Base-by-base conservation (phyloP, 2,113 vertebrate species). In the Amblyornis subalaris region DNA sequence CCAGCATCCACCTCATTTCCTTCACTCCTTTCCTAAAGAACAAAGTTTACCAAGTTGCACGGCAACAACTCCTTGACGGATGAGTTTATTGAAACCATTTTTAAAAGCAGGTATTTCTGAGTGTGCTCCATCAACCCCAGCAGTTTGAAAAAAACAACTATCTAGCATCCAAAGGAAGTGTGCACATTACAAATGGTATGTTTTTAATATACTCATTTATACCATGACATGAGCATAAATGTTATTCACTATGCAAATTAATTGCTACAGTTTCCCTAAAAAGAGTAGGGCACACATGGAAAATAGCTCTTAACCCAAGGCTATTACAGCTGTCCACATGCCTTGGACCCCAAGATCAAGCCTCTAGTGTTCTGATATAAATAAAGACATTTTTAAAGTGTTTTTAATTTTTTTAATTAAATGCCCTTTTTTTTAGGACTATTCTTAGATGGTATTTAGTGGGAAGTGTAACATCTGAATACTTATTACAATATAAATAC, bases 391-490 rank as follows among this genome's bases (percentile, higher is more conserved):
- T 75, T 60, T 64, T 40, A 3, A 81, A 83, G 57, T n/a, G 31
- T 48, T 81, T 88, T 69, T 33, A 26, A 76, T 80, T 90, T 58
- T 31, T 51, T 44, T 61, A 92, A 58, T 69, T 33, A 51, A 88
- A 61, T 6, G 7, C 7, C 7, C 9, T 35, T 54, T 8, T 57
- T 76, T 60, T 80, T 22, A 85, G 67, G 50, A 66, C 44, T 51
- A 92, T 86, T 94, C 90, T 94, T 94, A 91, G 62, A 86, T 62
- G 69, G 26, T 40, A 85, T 70, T 95, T 93, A 70, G 89, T 64
- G 71, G 91, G 58, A 96, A 92, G 58, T 73, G 57, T 84, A 94
- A 93, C 85, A 73, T 93, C 90, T 92, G 71, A 95, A 42, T 95
- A 96, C 77, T 93, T 89, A 81, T 79, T 93, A 92, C 76, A 91